Conservation (phyloP, 2,888 invertebrate genomes). For the Chironomus riparius region DNA sequence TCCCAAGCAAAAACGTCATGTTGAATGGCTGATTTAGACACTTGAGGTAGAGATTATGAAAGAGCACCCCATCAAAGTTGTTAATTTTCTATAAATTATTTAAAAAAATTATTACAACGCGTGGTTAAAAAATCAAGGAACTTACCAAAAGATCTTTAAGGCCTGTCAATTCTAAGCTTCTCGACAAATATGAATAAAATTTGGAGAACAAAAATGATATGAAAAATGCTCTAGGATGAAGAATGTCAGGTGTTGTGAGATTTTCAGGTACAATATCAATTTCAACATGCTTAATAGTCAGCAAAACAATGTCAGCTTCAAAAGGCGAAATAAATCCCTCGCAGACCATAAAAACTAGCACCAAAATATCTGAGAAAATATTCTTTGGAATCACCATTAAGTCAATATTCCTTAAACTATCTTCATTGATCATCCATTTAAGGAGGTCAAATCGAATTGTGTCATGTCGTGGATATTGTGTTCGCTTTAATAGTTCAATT, state of each 20-base stretch:
- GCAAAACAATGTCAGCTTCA: constrained; percentile 13
- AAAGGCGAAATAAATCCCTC: not conserved
- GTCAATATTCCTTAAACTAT: not conserved
- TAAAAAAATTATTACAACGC: not conserved
- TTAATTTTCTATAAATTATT: not conserved
- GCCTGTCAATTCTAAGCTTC: not conserved
- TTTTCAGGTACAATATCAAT: not conserved
- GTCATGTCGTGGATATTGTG: not conserved
- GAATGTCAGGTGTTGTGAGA: not conserved
- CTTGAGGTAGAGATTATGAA: not conserved
- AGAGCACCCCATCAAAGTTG: not conserved
- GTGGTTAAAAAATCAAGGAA: too few relatives aligned
- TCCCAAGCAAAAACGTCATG: too few relatives aligned
- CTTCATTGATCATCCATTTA: not conserved
- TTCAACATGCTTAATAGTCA: constrained; percentile 16
- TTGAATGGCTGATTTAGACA: not conserved
- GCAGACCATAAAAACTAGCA: not conserved
- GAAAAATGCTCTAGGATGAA: not conserved
- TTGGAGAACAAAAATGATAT: not conserved
- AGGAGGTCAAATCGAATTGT: not conserved
- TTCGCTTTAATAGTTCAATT: not conserved
- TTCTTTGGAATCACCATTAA: not conserved
- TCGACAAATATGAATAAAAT: not conserved
- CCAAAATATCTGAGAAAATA: not conserved
- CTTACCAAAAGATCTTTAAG: not conserved